Evolutionary conservation across 2,888 invertebrate genomes (phyloP).

Genomic region (Eupithecia abbreviata): DNA sequence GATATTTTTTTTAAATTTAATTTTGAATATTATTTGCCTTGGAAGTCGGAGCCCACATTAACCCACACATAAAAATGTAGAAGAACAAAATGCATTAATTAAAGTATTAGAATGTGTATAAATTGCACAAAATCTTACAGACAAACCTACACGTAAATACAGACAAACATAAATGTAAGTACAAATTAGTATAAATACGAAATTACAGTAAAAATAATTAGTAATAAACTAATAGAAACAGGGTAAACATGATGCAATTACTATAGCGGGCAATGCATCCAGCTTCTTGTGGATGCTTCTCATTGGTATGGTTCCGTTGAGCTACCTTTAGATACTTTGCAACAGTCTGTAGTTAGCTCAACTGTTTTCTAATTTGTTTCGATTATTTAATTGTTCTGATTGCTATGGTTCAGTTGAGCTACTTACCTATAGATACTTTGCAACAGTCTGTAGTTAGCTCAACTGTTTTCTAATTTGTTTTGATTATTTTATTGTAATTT

Average conservation of each 20-base stretch:
- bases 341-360: neutral
- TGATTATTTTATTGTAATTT: neutral
- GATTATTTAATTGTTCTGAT: neutral
- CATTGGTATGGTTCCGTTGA: neutral
- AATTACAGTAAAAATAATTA: neutral
- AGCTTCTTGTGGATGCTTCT: neutral
- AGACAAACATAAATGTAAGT: slow-evolving; percentile 5
- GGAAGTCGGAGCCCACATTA: neutral
- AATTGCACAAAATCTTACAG: slow-evolving; percentile 15
- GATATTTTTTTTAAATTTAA: too few relatives aligned
- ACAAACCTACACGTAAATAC: neutral
- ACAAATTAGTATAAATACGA: neutral
- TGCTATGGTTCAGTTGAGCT: neutral
- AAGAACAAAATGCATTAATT: slow-evolving; percentile 8
- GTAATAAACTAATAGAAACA: neutral
- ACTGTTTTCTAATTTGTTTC: neutral
- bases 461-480: neutral
- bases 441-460: neutral
- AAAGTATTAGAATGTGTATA: neutral
- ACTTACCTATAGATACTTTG: neutral
- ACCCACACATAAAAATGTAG: neutral
- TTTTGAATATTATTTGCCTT: neutral
- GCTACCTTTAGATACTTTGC: neutral
- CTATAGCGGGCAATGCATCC: neutral
- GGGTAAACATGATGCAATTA: neutral